phyloP scores from a whole-genome alignment of 1,140 invertebrate genomes.

The Drosophila mojavensis region DNA sequence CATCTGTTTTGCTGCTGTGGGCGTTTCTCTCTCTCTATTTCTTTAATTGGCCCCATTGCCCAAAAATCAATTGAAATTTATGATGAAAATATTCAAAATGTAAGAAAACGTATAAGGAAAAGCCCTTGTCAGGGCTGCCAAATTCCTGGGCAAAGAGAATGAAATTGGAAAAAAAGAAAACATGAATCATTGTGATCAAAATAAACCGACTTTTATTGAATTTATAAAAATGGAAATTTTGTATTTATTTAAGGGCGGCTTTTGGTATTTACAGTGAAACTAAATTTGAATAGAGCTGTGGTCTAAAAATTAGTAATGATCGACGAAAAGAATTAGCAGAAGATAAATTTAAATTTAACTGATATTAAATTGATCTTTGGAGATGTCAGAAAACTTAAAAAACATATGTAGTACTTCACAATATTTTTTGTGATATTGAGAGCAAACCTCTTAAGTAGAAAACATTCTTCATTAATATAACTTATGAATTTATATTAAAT shows the following conservation, averaged over 20 bases:
- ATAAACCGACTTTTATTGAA: slow-evolving; percentile 78
- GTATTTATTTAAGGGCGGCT: slow-evolving; percentile 1
- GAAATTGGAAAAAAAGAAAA: slow-evolving; percentile 59
- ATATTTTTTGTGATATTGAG: too few species aligned
- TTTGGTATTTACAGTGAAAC: neutral
- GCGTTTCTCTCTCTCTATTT: slow-evolving; percentile 15
- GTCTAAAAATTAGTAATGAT: too few species aligned
- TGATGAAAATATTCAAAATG: slow-evolving; percentile 19
- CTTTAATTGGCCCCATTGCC: slow-evolving; percentile 20
- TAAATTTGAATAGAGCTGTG: too few species aligned
- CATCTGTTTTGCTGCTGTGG: slow-evolving; percentile 39
- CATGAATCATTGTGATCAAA: slow-evolving; percentile 77
- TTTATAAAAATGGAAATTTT: slow-evolving; percentile 38
- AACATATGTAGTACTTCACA: too few species aligned
- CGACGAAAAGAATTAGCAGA: too few species aligned
- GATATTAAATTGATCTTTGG: too few species aligned
- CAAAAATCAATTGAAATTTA: slow-evolving; percentile 35
- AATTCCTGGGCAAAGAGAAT: slow-evolving; percentile 69
- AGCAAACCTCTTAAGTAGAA: too few species aligned
- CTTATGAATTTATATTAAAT: too few species aligned
- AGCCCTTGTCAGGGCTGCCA: slow-evolving; percentile 78
- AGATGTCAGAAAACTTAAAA: too few species aligned
- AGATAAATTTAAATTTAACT: too few species aligned
- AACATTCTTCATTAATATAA: too few species aligned
- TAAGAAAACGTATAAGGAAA: slow-evolving; percentile 23